Evolutionary conservation across 2,888 invertebrate species (phyloP).

Genomic region (Pristionchus mayeri): DNA sequence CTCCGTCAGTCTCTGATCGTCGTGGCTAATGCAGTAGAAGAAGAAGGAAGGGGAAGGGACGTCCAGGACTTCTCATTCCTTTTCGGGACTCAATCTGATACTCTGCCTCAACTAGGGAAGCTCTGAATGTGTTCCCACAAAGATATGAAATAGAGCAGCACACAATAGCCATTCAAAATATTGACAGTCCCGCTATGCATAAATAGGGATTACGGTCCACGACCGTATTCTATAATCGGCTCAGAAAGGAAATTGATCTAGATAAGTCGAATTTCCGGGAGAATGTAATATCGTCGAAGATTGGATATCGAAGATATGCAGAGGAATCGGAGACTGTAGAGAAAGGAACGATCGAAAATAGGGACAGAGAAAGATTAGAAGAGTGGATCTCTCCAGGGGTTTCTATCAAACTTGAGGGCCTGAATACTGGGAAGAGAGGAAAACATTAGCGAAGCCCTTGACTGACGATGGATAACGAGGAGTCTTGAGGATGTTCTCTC

Average conservation of each 20-base stretch:
- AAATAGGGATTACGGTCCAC: background rate
- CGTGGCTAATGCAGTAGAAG: background rate
- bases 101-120: background rate
- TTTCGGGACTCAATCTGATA: slow-evolving; percentile 5
- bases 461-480: background rate
- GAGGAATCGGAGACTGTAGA: background rate
- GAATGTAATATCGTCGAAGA: background rate
- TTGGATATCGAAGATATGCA: background rate
- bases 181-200: background rate
- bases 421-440: background rate
- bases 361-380: background rate
- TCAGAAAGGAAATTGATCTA: background rate
- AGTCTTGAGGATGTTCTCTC: background rate
- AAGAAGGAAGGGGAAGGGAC: background rate
- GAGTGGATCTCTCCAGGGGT: too few species aligned
- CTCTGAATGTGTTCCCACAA: background rate
- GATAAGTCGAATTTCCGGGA: background rate
- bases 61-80: background rate
- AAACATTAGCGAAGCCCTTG: slow-evolving; percentile 38
- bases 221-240: slow-evolving; percentile 19
- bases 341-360: background rate
- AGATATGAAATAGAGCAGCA: background rate
- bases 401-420: too few species aligned
- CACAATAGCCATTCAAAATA: background rate
- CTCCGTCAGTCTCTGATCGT: background rate